These are phyloP conservation scores for Phyllostomus hastatus DNA, from an alignment of 2,113 vertebrate genomes.

Conservation along the genomic window DNA sequence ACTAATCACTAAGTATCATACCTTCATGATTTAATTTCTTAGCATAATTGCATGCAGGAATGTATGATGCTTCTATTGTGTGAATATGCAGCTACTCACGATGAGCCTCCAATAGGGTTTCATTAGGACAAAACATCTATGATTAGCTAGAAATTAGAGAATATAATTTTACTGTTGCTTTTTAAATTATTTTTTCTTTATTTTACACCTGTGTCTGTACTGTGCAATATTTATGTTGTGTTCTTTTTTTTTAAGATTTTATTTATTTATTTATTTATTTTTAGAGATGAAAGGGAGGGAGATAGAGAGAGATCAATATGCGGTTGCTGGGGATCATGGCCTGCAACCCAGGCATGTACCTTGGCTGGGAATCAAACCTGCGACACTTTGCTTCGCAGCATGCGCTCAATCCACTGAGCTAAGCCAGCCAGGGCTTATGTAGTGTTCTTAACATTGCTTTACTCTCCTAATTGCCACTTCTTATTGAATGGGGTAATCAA, in stretches of 20 bases:
- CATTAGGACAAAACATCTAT: not conserved
- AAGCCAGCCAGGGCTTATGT: too few relatives aligned
- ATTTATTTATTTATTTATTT: too few relatives aligned
- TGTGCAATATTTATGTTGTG: not conserved
- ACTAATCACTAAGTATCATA: not conserved
- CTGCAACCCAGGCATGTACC: too few relatives aligned
- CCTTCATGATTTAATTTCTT: not conserved
- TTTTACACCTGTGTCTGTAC: not conserved
- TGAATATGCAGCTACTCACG: too few relatives aligned
- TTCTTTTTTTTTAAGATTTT: too few relatives aligned
- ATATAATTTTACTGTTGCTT: too few relatives aligned
- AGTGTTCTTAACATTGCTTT: not conserved
- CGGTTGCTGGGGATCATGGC: too few relatives aligned
- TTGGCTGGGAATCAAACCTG: too few relatives aligned
- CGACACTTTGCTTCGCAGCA: too few relatives aligned
- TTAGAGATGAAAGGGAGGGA: too few relatives aligned
- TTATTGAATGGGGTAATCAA: not conserved
- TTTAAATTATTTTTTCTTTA: not conserved
- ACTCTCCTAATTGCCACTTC: not conserved
- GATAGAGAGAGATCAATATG: too few relatives aligned
- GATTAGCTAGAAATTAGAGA: not conserved
- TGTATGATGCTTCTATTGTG: not conserved
- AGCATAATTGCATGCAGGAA: not conserved
- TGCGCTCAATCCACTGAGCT: too few relatives aligned
- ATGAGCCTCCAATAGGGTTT: not conserved